phyloP scores from a whole-genome alignment of 2,888 invertebrate genomes.

The Sesamia inferens region DNA sequence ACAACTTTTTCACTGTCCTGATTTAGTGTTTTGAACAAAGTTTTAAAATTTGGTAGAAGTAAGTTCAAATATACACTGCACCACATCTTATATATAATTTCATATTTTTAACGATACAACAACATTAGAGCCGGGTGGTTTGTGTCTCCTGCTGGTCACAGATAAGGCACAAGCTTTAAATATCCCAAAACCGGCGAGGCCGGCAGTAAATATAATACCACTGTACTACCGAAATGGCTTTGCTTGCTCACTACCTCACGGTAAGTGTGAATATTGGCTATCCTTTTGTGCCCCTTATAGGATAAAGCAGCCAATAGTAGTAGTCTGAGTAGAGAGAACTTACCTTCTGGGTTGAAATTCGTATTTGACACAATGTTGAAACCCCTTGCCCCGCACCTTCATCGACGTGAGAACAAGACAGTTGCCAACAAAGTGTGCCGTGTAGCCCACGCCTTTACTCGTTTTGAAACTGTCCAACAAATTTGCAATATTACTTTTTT shows the following conservation, averaged over 20 bases:
- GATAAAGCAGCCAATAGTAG: not conserved
- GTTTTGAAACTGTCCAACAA: conserved; percentile 96
- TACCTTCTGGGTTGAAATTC: conserved; percentile 98
- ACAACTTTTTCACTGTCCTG: conserved; percentile 60
- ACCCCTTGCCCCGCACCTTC: conserved; percentile 99
- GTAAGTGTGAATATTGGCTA: not conserved
- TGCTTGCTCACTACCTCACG: not conserved
- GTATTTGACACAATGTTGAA: conserved; percentile 99
- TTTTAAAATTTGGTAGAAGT: conserved; percentile 77
- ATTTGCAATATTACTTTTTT: conserved; percentile 1
- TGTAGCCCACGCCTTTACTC: conserved; percentile 99
- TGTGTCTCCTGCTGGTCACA: not conserved
- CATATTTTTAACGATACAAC: conserved; percentile 17
- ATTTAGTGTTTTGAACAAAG: conserved; percentile 54
- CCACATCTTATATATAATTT: conserved; percentile 16
- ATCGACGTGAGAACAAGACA: conserved; percentile 99
- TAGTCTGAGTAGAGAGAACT: conserved; percentile 31
- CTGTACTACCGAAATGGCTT: not conserved
- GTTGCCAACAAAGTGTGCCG: conserved; percentile 99
- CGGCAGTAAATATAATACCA: not conserved
- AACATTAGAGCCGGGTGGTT: not conserved
- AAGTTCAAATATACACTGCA: conserved; percentile 28
- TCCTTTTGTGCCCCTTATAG: not conserved
- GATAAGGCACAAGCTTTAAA: not conserved
- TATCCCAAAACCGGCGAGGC: not conserved